Evolutionary conservation across 2,888 invertebrate species (phyloP), one percentile per base, ranked within the genome.

Genomic region (Hypomecis punctinalis): DNA sequence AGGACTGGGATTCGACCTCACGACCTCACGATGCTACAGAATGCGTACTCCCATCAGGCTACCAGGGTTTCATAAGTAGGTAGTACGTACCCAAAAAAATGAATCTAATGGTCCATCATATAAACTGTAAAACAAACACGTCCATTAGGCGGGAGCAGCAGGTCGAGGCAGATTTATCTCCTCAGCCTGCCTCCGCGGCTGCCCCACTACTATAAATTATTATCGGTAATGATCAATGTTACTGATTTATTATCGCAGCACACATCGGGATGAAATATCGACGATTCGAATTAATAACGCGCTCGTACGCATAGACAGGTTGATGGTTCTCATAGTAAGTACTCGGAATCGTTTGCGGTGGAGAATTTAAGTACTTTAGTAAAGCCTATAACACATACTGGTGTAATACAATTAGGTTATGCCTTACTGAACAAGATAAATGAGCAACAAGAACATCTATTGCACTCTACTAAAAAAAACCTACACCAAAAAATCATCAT

Each of bases 231-330:
- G 90, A 90, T 89, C 89, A 81, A 79, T 79, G 76, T 81, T 72
- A 76, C 76, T 90, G 91, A 91, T 91, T 91, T 90, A 91, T 91
- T 78, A 78, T 81, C 79, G 81, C 85, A 81, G 88, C 88, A 86
- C 86, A 90, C 51, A 89, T 88, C 87, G 82, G 77, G 78, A 83
- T 83, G 82, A 82, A 81, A 83, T 80, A 83, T 74, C 71, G 76
- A 67, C 73, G 74, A 83, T 80, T 80, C 74, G 73, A 77, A 78
- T 73, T 73, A 72, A 74, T 75, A 71, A 71, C 71, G 55, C 35
- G 48, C n/a, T 52, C 49, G 36, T 40, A 47, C 37, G 37, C 46
- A 75, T 75, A 76, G 75, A 72, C 49, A 60, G 58, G 49, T 52
- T 56, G 47, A 43, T 63, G 63, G 43, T 48, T 9, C n/a, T 52